Percentiles rank a stretch among this genome's conserved stretches.
Conservation (phyloP, 2,113 vertebrate species). For the Chlorodrepanis virens region DNA sequence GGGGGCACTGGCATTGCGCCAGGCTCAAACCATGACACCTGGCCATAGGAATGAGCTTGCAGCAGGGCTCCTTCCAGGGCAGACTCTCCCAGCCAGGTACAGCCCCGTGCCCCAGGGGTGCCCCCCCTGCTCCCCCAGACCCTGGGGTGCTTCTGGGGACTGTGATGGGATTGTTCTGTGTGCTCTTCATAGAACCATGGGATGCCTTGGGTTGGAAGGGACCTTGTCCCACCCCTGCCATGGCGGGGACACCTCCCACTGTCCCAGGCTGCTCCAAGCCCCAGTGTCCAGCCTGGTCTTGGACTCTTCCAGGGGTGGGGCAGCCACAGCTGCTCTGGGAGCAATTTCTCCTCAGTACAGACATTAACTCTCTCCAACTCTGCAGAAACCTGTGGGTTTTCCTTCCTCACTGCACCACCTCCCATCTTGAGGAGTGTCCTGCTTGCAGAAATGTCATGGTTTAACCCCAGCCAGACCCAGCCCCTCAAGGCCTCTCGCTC, state of each 20-base stretch:
- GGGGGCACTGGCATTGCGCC: no score
- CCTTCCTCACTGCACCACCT: background rate
- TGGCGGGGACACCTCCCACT: background rate
- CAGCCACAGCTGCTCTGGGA: background rate
- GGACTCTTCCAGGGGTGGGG: background rate
- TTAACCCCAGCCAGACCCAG: background rate
- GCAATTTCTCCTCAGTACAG: background rate
- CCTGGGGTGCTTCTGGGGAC: no score
- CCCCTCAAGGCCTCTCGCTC: rapidly evolving
- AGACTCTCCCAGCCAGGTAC: rapidly evolving
- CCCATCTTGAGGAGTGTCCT: background rate
- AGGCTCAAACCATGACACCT: no score
- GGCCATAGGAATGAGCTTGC: rapidly evolving
- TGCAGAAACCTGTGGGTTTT: background rate
- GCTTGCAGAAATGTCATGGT: background rate
- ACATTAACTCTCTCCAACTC: rapidly evolving
- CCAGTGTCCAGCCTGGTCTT: background rate
- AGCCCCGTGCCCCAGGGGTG: rapidly evolving
- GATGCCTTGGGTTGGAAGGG: background rate
- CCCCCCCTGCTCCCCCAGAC: background rate
- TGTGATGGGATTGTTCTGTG: background rate
- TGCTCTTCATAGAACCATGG: background rate
- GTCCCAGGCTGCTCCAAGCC: background rate
- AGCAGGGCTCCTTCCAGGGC: background rate
- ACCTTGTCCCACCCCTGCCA: background rate